phyloP scores from a whole-genome alignment of 2,113 vertebrate genomes.

The Oreotrochilus melanogaster region DNA sequence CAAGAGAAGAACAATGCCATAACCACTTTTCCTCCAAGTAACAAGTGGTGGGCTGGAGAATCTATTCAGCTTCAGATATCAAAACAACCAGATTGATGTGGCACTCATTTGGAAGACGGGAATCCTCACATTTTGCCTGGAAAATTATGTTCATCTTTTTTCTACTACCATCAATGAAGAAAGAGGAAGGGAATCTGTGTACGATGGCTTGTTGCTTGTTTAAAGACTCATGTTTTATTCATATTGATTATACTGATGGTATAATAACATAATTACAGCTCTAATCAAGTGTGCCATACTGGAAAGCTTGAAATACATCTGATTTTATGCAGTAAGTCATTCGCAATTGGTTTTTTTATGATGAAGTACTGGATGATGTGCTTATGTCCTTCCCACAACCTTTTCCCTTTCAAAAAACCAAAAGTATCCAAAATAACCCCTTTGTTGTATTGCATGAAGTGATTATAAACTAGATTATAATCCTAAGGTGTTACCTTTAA shows the following conservation, averaged over 20 bases:
- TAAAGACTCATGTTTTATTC: background rate
- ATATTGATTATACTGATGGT: background rate
- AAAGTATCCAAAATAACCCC: background rate
- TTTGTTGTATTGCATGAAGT: background rate
- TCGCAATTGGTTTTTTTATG: background rate
- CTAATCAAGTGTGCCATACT: background rate
- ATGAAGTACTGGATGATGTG: background rate
- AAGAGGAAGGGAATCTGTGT: background rate
- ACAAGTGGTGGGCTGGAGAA: background rate
- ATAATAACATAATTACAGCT: background rate
- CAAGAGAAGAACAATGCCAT: accelerated
- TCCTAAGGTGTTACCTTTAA: background rate
- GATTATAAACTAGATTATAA: background rate
- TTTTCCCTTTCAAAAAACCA: background rate
- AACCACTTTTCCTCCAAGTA: background rate
- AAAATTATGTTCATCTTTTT: background rate
- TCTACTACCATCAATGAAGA: background rate
- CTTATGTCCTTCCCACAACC: background rate
- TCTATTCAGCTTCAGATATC: background rate
- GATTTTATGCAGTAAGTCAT: background rate
- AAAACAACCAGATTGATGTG: background rate
- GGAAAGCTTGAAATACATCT: background rate
- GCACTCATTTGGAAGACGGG: background rate
- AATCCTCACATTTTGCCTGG: background rate
- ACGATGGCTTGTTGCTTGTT: background rate